These are phyloP conservation scores for Aegithalos caudatus DNA, from an alignment of 2,113 vertebrate genomes.

Conservation along the genomic window DNA sequence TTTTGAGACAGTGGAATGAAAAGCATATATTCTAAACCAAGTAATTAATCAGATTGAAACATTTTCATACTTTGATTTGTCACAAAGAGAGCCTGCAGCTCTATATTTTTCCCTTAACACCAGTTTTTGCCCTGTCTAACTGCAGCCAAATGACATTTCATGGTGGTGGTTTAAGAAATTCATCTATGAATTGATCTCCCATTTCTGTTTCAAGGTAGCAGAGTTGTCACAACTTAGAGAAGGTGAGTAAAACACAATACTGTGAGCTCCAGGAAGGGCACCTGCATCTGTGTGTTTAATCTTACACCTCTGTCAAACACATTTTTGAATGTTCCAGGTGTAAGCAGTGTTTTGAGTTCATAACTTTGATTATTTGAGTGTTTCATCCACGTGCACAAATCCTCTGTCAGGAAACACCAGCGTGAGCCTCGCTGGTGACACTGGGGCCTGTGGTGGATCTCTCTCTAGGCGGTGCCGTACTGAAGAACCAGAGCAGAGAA, in stretches of 20 bases:
- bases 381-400: not conserved
- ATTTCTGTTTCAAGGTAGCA: not conserved
- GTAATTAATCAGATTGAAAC: constrained; percentile 32
- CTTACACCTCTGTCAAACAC: not conserved
- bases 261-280: not conserved
- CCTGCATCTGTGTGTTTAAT: not conserved
- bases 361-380: not conserved
- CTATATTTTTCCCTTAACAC: not conserved
- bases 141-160: constrained; percentile 31
- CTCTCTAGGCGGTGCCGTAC: fast-evolving
- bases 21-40: not conserved
- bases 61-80: not conserved
- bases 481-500: not conserved
- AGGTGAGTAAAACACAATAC: not conserved
- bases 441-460: not conserved
- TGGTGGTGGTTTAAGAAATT: constrained; percentile 45
- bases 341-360: not conserved
- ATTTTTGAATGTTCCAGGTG: not conserved
- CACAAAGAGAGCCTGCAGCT: not conserved
- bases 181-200: constrained; percentile 30
- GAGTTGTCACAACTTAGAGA: not conserved
- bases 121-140: not conserved
- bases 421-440: not conserved
- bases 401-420: not conserved
- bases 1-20: constrained; percentile 30